Percentiles rank a stretch among this genome's conserved stretches.
phyloP scores from a whole-genome alignment of 92 coral and sea anemone species.

The Heteractis magnifica region DNA sequence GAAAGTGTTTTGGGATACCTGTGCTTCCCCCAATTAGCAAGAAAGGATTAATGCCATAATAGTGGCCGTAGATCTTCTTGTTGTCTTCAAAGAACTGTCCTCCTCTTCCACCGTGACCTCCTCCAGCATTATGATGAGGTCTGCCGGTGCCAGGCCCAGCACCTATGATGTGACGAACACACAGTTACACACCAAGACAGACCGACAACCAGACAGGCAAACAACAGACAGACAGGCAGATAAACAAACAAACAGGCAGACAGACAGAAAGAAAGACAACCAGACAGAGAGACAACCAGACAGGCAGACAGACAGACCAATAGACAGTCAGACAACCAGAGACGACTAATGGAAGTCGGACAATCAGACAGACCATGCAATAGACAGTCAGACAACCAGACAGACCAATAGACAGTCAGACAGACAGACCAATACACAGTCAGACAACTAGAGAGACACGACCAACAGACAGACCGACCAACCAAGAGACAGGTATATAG shows the following conservation, averaged over 20 bases:
- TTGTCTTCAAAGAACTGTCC: slow-evolving; percentile 52
- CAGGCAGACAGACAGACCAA: background rate
- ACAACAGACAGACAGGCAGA: background rate
- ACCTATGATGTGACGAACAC: slow-evolving; percentile 15
- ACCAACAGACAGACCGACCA: background rate
- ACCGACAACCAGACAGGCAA: background rate
- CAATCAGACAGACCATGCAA: background rate
- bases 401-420: background rate
- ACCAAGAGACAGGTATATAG: no score
- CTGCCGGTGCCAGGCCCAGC: slow-evolving; percentile 66
- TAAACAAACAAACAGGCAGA: background rate
- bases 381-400: background rate
- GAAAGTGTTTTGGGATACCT: slow-evolving; percentile 36
- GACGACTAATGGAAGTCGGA: background rate
- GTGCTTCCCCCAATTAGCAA: slow-evolving; percentile 62
- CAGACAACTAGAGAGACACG: background rate
- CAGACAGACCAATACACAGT: background rate
- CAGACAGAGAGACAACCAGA: background rate
- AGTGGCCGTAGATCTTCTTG: slow-evolving; percentile 16
- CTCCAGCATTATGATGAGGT: slow-evolving; percentile 47
- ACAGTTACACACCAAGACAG: background rate
- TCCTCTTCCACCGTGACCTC: slow-evolving; percentile 83
- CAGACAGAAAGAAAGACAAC: background rate
- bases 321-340: background rate
- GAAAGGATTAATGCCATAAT: slow-evolving; percentile 34